Evolutionary conservation across 2,113 vertebrate genomes (phyloP).

Genomic region (Dinomys branickii): DNA sequence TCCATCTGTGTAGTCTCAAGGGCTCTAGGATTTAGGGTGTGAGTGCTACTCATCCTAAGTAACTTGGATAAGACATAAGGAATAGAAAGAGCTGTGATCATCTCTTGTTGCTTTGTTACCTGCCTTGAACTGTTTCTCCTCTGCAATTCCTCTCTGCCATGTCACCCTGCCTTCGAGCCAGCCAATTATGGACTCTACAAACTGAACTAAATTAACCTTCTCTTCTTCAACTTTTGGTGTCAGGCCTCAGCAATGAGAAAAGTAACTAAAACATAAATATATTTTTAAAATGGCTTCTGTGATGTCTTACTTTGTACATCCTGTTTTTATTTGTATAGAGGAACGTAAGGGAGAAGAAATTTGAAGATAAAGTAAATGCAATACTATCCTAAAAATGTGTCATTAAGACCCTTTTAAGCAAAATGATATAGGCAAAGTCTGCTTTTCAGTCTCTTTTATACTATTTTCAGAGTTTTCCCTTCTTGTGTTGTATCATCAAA

Average conservation of each 20-base stretch:
- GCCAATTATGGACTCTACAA: not conserved
- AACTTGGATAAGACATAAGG: not conserved
- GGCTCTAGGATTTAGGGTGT: not conserved
- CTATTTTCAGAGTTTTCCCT: not conserved
- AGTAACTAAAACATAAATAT: not conserved
- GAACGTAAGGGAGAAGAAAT: not conserved
- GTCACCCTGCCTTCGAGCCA: not conserved
- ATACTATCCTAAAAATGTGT: not conserved
- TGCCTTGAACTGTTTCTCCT: not conserved
- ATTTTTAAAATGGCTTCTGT: not conserved
- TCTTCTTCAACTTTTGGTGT: not conserved
- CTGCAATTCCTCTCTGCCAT: not conserved
- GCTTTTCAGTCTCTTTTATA: not conserved
- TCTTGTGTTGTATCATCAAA: not conserved
- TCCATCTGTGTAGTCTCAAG: not conserved
- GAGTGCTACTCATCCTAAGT: not conserved
- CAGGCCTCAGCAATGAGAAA: not conserved
- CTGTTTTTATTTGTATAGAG: conserved; percentile 26
- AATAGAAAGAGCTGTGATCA: not conserved
- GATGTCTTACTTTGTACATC: not conserved
- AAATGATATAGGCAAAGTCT: not conserved
- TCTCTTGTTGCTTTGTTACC: not conserved
- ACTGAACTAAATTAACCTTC: not conserved
- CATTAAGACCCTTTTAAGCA: not conserved
- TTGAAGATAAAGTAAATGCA: not conserved